Base-by-base conservation (phyloP, 2,797 vertebrate species). In the Lophius americanus region DNA sequence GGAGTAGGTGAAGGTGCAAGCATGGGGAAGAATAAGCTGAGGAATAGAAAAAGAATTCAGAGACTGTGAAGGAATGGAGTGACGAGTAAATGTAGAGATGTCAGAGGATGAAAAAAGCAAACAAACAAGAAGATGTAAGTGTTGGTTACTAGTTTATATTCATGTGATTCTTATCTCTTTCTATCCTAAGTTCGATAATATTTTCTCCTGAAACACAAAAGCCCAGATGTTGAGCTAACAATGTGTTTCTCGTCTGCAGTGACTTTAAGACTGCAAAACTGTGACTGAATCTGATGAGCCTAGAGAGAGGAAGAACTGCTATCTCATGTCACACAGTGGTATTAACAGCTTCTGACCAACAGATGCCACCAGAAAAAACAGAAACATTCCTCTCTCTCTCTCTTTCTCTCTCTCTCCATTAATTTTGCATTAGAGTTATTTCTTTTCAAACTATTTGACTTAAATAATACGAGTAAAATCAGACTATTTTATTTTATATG, bases 91-190 rank as follows among this genome's bases (percentile, higher is more conserved):
- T 35, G 4, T 36, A 43, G 43, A 48, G 62, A 61, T 72, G 71
- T 70, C 74, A 52, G 60, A 44, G 57, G 66, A 62, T 53, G 54
- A 46, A 44, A 60, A 58, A 57, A 12, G 1, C 54, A 75, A 66
- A 7, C 64, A 51, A 38, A 54, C 51, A 62, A 50, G 9, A 60
- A 65, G 56, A 78, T 73, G 56, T 58, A 55, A 33, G 70, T 62
- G 62, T 59, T 47, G 55, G 37, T 54, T 63, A 6, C 70, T 64
- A 68, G 52, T 81, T 77, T 83, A 64, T 63, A 81, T 83, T 81
- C 70, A 39, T 44, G 50, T 64, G 54, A 51, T 55, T 2, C 67
- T 60, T 66, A 5, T 47, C 33, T 36, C 41, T 43, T 39, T 43
- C n/a, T 60, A 51, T 58, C 46, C 13, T 36, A 38, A 23, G 23